Percentiles rank a stretch among this genome's conserved stretches.
These are phyloP conservation scores for Bolinopsis microptera DNA, from an alignment of 37 sponge, comb jelly and placozoan genomes.

Conservation along the genomic window DNA sequence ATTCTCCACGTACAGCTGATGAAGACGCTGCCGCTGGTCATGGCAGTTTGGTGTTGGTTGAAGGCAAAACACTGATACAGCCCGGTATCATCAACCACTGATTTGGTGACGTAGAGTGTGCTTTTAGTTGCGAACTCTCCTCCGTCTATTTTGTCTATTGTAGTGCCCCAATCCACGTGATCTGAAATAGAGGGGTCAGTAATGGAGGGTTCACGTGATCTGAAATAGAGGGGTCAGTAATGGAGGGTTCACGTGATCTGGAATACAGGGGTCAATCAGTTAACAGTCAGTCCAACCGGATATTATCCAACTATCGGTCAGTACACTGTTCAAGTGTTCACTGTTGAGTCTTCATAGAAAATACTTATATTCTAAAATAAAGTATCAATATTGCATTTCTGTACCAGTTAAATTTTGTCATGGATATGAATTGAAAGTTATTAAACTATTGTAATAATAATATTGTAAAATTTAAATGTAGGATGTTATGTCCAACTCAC, in stretches of 20 bases:
- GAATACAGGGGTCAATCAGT: neutral
- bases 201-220: slow-evolving; percentile 36
- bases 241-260: slow-evolving; percentile 49
- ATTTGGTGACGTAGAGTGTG: neutral
- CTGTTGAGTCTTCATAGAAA: too few species aligned
- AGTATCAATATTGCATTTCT: too few species aligned
- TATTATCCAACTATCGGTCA: too few species aligned
- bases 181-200: neutral
- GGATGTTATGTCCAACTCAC: too few species aligned
- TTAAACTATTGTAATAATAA: too few species aligned
- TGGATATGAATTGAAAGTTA: too few species aligned
- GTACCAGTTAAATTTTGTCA: too few species aligned
- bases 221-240: neutral
- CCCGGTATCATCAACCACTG: slow-evolving; percentile 9
- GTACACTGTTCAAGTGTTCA: too few species aligned
- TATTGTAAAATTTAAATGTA: too few species aligned
- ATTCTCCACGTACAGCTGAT: slow-evolving; percentile 19
- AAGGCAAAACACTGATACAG: slow-evolving; percentile 46
- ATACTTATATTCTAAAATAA: too few species aligned
- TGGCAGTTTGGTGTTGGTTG: slow-evolving; percentile 55
- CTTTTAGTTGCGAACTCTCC: slow-evolving; percentile 42
- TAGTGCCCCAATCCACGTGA: slow-evolving; percentile 32
- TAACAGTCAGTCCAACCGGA: too few species aligned
- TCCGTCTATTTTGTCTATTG: neutral
- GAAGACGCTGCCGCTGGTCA: slow-evolving; percentile 14